phyloP scores from a whole-genome alignment of 2,797 vertebrate genomes.

The Psittacula echo region DNA sequence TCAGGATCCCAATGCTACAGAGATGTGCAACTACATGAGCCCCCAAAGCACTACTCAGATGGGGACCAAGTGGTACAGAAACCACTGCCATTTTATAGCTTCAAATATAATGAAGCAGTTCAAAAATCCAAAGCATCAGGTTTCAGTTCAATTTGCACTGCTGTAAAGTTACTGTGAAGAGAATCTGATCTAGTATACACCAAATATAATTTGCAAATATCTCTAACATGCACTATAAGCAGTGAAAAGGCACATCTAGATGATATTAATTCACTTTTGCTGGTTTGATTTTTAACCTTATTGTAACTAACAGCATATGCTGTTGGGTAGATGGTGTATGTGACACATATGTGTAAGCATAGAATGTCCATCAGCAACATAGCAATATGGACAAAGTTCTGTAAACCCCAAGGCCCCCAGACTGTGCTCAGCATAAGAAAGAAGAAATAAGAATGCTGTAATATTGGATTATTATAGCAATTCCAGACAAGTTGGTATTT shows the following conservation, averaged over 20 bases:
- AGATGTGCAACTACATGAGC: not conserved
- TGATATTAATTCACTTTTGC: not conserved
- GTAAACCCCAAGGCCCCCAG: not conserved
- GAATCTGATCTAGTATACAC: not conserved
- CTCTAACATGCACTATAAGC: not conserved
- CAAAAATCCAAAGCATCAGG: not conserved
- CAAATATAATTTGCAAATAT: not conserved
- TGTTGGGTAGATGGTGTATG: not conserved
- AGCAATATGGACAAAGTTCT: not conserved
- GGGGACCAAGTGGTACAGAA: not conserved
- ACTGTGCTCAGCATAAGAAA: not conserved
- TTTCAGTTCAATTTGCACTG: not conserved
- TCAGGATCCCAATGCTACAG: not conserved
- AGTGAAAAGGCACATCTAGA: not conserved
- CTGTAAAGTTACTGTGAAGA: not conserved
- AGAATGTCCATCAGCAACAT: not conserved
- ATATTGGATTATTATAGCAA: not conserved
- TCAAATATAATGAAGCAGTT: not conserved
- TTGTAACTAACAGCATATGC: not conserved
- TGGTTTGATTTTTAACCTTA: not conserved
- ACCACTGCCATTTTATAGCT: not conserved
- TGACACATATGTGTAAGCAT: not conserved
- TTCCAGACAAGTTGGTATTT: conserved; percentile 41
- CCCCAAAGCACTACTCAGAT: not conserved
- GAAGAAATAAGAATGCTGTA: not conserved